Evolutionary conservation across 1,140 invertebrate genomes (phyloP), one percentile per base, ranked within the genome.

Genomic region (Euglossa dilemma): DNA sequence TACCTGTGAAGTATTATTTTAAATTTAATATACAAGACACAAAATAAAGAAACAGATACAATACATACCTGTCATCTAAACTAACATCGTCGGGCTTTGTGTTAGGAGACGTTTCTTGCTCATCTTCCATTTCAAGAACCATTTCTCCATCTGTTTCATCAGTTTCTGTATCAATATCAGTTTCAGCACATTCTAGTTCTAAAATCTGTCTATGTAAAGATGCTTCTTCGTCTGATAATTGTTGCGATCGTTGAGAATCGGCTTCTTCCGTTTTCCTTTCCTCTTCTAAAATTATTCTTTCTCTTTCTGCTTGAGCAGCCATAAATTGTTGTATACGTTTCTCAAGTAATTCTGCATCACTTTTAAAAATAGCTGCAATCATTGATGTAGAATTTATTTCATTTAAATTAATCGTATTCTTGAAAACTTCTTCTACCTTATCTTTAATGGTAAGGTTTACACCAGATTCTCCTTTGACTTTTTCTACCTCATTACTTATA

Each of bases 161-260:
- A 1, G 97, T 97, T 93, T 97, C 97, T 0, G 97, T 97, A 87
- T 97, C 97, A 45, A 97, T 94, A 93, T 97, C 97, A 80, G 97
- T 97, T 91, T 98, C 97, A 0, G 97, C 96, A 45, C 96, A 97
- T 92, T 98, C 96, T 74, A 97, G 94, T 91, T 98, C 97, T 72
- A 96, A 94, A 83, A 98, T 97, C 92, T 98, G 97, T 71, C 97
- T 96, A 85, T 97, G 97, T n/a, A 98, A 90, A 2, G 96, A 95
- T 84, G 97, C 97, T 92, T 98, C 97, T 89, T 98, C 97, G 72
- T 97, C 96, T 84, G 97, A 96, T 79, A 98, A 90, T 89, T 98
- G 93, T 93, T 95, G 91, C 0, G 93, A 94, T 78, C 93, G 91
- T 70, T 94, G 90, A 20, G 93, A 96, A 90, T 90, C 95, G 87